phyloP scores from a whole-genome alignment of 2,113 vertebrate species.

The Rhipidura dahli region DNA sequence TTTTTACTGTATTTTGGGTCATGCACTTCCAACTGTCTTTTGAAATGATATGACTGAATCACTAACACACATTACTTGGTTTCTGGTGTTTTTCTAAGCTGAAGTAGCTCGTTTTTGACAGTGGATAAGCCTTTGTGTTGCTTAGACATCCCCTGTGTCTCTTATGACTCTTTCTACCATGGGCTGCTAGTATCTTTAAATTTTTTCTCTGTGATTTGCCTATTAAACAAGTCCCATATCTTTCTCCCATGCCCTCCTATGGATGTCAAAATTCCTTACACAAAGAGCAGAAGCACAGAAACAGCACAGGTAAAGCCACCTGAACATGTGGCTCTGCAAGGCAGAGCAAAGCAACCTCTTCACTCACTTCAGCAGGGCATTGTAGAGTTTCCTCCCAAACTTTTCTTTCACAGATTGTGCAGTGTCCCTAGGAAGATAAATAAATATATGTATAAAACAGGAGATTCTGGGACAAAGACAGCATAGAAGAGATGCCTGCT shows the following conservation, averaged over 20 bases:
- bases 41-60: background rate
- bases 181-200: background rate
- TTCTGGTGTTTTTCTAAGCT: background rate
- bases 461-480: background rate
- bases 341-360: background rate
- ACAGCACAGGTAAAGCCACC: background rate
- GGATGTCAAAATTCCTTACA: background rate
- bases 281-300: background rate
- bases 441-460: background rate
- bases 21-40: background rate
- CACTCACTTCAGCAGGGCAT: conserved; percentile 88
- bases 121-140: background rate
- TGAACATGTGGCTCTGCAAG: background rate
- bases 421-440: conserved; percentile 83
- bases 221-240: background rate
- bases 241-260: background rate
- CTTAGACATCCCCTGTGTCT: background rate
- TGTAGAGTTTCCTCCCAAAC: conserved; percentile 94
- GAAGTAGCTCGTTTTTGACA: background rate
- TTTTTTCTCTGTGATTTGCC: background rate
- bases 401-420: conserved; percentile 94
- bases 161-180: background rate
- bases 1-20: background rate
- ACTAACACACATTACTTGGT: background rate
- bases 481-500: background rate